Evolutionary conservation across 2,888 invertebrate species (phyloP), one percentile per base, ranked within the genome.

Genomic region (Gryllus longicercus): DNA sequence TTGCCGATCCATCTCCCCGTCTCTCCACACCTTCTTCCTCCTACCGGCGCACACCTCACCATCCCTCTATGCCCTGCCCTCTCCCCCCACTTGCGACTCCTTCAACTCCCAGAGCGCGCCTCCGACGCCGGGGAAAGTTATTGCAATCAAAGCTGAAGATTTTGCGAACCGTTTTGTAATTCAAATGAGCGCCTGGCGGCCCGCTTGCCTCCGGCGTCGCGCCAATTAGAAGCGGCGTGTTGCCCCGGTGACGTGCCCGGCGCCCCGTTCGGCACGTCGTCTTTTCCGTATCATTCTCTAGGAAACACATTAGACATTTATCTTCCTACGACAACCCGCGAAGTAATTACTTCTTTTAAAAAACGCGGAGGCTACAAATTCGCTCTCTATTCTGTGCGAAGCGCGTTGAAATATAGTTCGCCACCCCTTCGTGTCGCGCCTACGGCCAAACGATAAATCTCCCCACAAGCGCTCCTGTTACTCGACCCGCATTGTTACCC

Each of bases 71-170:
- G 38, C 38, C 8, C 38, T 1, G 38, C 38, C 38, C 38, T 2
- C 8, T 8, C 8, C 38, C 8, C 38, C 38, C 38, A n/a, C 5
- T 8, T 5, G 38, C 38, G 38, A 38, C 38, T 38, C 38, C 38
- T 38, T 38, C 38, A 38, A 38, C 38, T 38, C 38, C 38, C 38
- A 38, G 8, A 38, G 38, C 8, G 16, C 63, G 63, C 16, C 63
- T n/a, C 63, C n/a, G 63, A 14, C 14, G 63, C 18, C 63, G n/a
- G 63, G 63, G 16, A 63, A 63, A 63, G 63, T 63, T 63, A 63
- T 63, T 63, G 63, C 63, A 63, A 63, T 63, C 63, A 63, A 63
- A 63, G 63, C 63, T 63, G 63, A 63, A 63, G 63, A 63, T 63
- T 63, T 63, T 63, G 63, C 63, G 63, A 63, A 63, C 16, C 63